Evolutionary conservation across 2,113 vertebrate genomes (phyloP), one percentile per base, ranked within the genome.

Genomic region (Pygoscelis antarcticus): DNA sequence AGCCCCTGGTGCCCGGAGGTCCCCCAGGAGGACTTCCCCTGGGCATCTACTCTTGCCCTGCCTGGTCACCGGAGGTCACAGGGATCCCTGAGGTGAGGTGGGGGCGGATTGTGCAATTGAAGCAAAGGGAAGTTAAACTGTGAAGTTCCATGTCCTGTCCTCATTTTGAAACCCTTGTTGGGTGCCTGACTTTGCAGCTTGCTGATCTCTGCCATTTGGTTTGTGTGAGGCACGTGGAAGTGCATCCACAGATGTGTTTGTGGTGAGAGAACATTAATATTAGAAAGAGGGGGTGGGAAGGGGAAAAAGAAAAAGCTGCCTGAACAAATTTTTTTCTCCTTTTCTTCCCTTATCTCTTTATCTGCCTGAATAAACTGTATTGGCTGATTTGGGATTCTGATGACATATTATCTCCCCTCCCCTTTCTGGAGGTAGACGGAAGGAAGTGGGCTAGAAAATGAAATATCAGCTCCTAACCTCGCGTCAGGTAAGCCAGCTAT

Each of bases 391-490:
- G 60, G 87, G 93, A 87, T 90, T 58, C 80, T 91, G 71, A 65
- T 82, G 32, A 57, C 36, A 70, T 16, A 25, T n/a, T 30, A 26
- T 76, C 7, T 92, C 26, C 71, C 69, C 65, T 90, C 70, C 64
- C 38, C 25, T 87, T 78, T 93, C 36, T 71, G 40, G 47, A 20
- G 64, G 47, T 10, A 66, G 70, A 22, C 8, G 62, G 74, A 71
- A 95, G 96, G 97, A 97, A 97, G 94, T 97, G 93, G 95, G 74
- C 58, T 71, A 87, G 85, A 83, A 96, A 60, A 89, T 47, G 68
- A 92, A 76, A 5, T 62, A 75, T 83, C 96, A 96, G 71, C 74
- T 90, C 57, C 61, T 81, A 64, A 77, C 49, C 57, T 79, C 6
- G 0, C 77, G 78, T 90, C 85, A 93, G 93, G 95, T 86, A 91